These are phyloP conservation scores for Halcyon senegalensis DNA, from an alignment of 2,113 vertebrate genomes.

Conservation along the genomic window DNA sequence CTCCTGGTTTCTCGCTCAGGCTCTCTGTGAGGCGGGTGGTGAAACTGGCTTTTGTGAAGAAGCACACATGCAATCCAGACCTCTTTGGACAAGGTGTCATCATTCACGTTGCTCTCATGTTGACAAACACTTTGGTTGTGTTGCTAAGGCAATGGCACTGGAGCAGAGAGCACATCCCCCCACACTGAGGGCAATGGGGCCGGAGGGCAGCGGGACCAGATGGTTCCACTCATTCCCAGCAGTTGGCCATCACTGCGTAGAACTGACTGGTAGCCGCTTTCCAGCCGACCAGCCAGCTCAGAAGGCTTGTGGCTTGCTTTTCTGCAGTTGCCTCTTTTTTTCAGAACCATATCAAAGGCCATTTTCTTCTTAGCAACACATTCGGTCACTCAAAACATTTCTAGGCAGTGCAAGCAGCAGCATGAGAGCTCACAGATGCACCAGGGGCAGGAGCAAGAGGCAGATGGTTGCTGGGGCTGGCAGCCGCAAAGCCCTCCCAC, in stretches of 20 bases:
- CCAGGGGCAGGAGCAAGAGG: background rate
- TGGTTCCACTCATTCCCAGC: slow-evolving; percentile 36
- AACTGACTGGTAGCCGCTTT: background rate
- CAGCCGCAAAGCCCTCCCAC: background rate
- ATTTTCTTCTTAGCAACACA: background rate
- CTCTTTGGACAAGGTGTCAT: background rate
- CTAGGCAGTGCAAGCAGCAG: rapidly evolving
- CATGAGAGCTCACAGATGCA: background rate
- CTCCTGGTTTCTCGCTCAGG: background rate
- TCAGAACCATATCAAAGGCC: background rate
- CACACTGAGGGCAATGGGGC: background rate
- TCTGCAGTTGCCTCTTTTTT: background rate
- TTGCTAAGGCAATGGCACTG: slow-evolving; percentile 38
- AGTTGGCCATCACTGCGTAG: rapidly evolving
- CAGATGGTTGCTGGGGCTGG: background rate
- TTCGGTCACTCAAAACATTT: background rate
- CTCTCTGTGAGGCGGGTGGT: background rate
- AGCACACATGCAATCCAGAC: slow-evolving; percentile 32
- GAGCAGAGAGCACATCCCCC: background rate
- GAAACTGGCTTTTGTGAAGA: slow-evolving; percentile 46
- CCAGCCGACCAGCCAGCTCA: background rate
- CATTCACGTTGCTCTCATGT: background rate
- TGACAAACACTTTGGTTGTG: slow-evolving; percentile 40
- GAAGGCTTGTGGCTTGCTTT: background rate
- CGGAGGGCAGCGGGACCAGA: background rate